Evolutionary conservation across 2,797 vertebrate species (phyloP).

Genomic region (Carcharodon carcharias): DNA sequence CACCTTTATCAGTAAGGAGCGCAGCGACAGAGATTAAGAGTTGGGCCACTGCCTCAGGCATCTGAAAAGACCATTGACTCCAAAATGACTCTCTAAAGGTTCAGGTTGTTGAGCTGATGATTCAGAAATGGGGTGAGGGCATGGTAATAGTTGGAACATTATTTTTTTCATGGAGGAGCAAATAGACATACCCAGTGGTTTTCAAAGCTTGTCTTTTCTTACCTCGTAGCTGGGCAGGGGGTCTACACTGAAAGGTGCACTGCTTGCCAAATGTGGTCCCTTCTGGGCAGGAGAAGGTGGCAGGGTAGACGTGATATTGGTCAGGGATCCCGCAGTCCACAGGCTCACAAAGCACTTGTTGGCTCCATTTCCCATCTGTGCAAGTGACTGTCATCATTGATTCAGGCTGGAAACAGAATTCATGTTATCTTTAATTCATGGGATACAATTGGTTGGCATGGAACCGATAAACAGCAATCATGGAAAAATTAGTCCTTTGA

Average conservation of each 20-base stretch:
- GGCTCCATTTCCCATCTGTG: constrained; percentile 88
- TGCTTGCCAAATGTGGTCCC: constrained; percentile 88
- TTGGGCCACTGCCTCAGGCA: not conserved
- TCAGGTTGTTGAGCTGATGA: not conserved
- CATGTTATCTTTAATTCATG: not conserved
- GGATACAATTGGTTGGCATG: not conserved
- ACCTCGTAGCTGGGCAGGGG: constrained; percentile 89
- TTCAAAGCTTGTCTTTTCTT: constrained; percentile 36
- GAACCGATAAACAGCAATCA: not conserved
- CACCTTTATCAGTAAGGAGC: not conserved
- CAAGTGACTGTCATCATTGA: constrained; percentile 73
- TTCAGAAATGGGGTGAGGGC: not conserved
- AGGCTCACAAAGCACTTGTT: constrained; percentile 84
- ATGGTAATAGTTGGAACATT: not conserved
- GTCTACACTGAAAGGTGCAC: constrained; percentile 80
- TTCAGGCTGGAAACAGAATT: constrained; percentile 5
- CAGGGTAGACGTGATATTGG: constrained; percentile 86
- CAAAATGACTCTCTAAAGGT: not conserved
- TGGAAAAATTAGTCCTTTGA: not conserved
- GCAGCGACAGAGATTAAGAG: not conserved
- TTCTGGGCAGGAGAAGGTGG: constrained; percentile 77
- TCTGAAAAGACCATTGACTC: not conserved
- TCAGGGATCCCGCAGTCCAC: constrained; percentile 90
- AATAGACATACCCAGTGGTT: not conserved
- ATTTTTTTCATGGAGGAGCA: not conserved